Conservation (phyloP, 2,113 vertebrate genomes). For the Bubo bubo region DNA sequence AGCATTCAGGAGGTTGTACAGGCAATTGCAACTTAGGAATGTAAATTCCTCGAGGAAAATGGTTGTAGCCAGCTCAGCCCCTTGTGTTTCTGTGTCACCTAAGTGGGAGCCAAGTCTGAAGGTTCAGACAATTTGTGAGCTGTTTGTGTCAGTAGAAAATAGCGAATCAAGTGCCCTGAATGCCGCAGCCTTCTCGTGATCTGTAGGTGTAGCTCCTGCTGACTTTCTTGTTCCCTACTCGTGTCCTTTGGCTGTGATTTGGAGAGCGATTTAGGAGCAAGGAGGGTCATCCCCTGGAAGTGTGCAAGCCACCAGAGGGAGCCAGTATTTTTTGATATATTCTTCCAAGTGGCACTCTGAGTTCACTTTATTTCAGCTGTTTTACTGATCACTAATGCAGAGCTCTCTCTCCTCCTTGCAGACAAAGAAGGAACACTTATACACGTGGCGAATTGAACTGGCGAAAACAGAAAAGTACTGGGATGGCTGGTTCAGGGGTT, state of each 20-base stretch:
- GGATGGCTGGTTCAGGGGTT: conserved; percentile 97
- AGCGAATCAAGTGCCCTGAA: background rate
- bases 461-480: conserved; percentile 97
- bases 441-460: conserved; percentile 96
- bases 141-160: background rate
- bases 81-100: background rate
- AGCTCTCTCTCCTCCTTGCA: conserved; percentile 49
- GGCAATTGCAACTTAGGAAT: background rate
- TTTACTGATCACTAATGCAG: background rate
- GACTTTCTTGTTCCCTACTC: background rate
- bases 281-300: background rate
- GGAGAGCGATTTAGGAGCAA: background rate
- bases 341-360: background rate
- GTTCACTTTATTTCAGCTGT: background rate
- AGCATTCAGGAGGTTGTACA: background rate
- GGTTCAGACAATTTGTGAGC: background rate
- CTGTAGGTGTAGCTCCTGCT: background rate
- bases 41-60: background rate
- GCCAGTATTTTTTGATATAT: background rate
- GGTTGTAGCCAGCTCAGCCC: background rate
- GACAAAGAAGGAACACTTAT: conserved; percentile 91
- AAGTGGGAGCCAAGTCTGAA: background rate
- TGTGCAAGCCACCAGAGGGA: conserved; percentile 25
- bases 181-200: background rate
- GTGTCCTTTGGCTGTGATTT: background rate